phyloP scores from a whole-genome alignment of 1,140 invertebrate species.

The Metopolophium dirhodum region DNA sequence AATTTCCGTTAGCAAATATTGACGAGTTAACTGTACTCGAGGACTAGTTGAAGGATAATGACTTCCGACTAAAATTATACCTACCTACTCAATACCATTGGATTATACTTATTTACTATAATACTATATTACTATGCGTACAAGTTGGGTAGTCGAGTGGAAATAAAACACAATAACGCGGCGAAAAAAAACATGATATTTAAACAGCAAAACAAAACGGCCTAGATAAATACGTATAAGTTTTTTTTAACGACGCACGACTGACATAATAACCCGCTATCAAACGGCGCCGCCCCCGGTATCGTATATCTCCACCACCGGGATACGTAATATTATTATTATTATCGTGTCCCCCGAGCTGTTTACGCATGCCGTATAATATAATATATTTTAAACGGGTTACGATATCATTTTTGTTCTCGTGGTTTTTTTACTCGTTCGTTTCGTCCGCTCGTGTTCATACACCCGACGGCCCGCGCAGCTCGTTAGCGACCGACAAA shows the following conservation, averaged over 20 bases:
- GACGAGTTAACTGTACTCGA: no score
- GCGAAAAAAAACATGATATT: background rate
- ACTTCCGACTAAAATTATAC: no score
- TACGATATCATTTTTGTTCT: constrained; percentile 27
- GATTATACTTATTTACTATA: no score
- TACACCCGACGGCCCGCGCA: background rate
- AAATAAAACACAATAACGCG: no score
- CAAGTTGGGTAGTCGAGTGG: background rate
- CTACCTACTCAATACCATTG: no score
- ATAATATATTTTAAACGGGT: constrained; percentile 22
- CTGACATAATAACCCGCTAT: constrained; percentile 20
- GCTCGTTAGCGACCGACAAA: constrained; percentile 41
- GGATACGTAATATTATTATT: constrained; percentile 8
- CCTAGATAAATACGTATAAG: background rate
- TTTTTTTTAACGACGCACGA: constrained; percentile 2
- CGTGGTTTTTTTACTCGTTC: background rate
- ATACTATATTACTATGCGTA: background rate
- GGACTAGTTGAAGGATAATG: no score
- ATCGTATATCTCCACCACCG: background rate
- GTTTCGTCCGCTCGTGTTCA: background rate
- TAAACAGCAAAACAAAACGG: background rate
- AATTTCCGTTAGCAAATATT: no score
- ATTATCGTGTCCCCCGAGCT: constrained; percentile 12
- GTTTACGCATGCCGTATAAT: constrained; percentile 17
- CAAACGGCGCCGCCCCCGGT: background rate